phyloP scores from a whole-genome alignment of 2,888 invertebrate genomes.

The Netelia inedita region DNA sequence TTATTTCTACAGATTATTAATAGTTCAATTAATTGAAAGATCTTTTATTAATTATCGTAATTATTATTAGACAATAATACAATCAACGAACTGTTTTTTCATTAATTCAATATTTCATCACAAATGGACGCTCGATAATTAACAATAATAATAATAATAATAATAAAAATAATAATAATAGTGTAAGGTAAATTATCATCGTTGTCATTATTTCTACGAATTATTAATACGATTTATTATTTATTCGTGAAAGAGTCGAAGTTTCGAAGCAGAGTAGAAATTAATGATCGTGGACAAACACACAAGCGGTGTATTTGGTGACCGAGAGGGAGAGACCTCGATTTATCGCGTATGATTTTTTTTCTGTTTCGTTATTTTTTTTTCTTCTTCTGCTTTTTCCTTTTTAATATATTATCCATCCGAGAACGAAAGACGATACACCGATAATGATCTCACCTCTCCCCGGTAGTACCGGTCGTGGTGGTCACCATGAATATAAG shows the following conservation, averaged over 20 bases:
- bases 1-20: background rate
- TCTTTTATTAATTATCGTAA: too few species aligned
- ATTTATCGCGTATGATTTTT: slow-evolving; percentile 44
- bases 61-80: too few species aligned
- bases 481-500: slow-evolving; percentile 1
- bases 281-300: slow-evolving; percentile 22
- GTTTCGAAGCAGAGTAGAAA: slow-evolving; percentile 12
- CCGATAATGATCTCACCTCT: slow-evolving; percentile 49
- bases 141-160: too few species aligned
- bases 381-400: too few species aligned
- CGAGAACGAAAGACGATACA: slow-evolving; percentile 43
- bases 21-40: too few species aligned
- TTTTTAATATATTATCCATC: background rate
- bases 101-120: too few species aligned
- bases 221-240: slow-evolving; percentile 25
- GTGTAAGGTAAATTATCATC: too few species aligned
- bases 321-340: slow-evolving; percentile 22
- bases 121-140: too few species aligned
- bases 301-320: slow-evolving; percentile 3
- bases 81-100: too few species aligned
- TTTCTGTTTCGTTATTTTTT: background rate
- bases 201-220: background rate
- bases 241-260: slow-evolving; percentile 14
- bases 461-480: slow-evolving; percentile 24
- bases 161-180: too few species aligned